phyloP scores from a whole-genome alignment of 2,113 vertebrate genomes.

The Rattus rattus region DNA sequence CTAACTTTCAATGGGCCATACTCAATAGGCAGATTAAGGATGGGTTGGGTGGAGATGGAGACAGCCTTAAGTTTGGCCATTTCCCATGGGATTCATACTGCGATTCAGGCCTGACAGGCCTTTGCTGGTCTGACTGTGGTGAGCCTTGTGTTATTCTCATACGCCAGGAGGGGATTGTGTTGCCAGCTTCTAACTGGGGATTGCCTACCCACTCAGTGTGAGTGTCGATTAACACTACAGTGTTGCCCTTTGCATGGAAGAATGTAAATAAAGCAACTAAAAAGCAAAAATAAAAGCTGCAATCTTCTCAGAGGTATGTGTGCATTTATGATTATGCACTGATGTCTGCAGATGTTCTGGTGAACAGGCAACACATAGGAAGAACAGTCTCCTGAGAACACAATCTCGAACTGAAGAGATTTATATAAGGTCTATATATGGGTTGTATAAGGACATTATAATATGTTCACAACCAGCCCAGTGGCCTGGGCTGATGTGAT shows the following conservation, averaged over 20 bases:
- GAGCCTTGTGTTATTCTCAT: constrained; percentile 61
- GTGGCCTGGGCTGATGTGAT: neutral
- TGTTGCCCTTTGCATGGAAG: constrained; percentile 73
- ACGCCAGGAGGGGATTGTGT: constrained; percentile 56
- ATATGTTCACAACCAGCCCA: neutral
- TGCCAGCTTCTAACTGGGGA: constrained; percentile 58
- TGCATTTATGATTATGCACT: neutral
- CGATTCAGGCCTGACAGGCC: constrained; percentile 46
- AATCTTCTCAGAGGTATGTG: neutral
- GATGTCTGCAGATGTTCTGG: neutral
- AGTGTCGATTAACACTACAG: constrained; percentile 60
- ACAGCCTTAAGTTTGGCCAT: constrained; percentile 69
- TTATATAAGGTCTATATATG: neutral
- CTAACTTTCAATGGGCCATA: constrained; percentile 68
- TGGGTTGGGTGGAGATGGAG: constrained; percentile 71
- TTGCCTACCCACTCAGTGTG: constrained; percentile 52
- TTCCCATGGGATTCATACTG: constrained; percentile 64
- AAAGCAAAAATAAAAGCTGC: neutral
- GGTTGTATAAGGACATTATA: neutral
- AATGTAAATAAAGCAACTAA: neutral
- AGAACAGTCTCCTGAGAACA: neutral
- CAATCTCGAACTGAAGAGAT: neutral
- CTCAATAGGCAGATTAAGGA: constrained; percentile 69
- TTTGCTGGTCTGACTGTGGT: constrained; percentile 61
- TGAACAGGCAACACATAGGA: neutral